Conservation (phyloP, 2,113 vertebrate genomes). For the Dendropsophus ebraccatus region DNA sequence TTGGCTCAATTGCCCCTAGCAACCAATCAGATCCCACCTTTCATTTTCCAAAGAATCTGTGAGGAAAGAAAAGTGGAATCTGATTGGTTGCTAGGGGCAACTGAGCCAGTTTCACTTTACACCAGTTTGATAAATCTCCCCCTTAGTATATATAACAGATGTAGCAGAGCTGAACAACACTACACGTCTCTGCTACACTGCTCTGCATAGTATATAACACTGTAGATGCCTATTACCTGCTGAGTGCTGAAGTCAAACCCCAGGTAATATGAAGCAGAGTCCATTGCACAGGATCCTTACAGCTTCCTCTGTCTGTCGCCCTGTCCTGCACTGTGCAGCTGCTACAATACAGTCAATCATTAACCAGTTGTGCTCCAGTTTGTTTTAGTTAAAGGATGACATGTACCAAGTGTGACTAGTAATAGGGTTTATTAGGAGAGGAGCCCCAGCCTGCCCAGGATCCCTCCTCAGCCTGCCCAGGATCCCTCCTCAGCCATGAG, state of each 20-base stretch:
- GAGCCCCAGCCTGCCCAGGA: too few relatives aligned
- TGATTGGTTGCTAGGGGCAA: too few relatives aligned
- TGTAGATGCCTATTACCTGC: slow-evolving; percentile 76
- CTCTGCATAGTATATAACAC: background rate
- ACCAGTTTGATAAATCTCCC: too few relatives aligned
- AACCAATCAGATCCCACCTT: too few relatives aligned
- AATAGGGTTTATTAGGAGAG: background rate
- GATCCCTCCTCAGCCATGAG: background rate
- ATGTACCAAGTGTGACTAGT: background rate
- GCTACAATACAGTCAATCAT: slow-evolving; percentile 27
- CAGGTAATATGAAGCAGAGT: slow-evolving; percentile 69
- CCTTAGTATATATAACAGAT: background rate
- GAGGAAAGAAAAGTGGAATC: too few relatives aligned
- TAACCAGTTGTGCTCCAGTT: slow-evolving; percentile 18
- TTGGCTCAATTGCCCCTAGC: too few relatives aligned
- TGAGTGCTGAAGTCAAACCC: slow-evolving; percentile 96
- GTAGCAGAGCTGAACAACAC: background rate
- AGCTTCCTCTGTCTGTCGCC: background rate
- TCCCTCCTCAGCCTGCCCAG: too few relatives aligned
- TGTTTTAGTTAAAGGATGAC: slow-evolving; percentile 13
- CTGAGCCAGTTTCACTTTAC: too few relatives aligned
- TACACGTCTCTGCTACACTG: background rate
- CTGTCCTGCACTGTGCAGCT: background rate
- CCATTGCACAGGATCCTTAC: slow-evolving; percentile 49
- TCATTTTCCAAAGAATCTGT: too few relatives aligned